phyloP scores from a whole-genome alignment of 2,797 vertebrate species.

The Lacerta agilis region DNA sequence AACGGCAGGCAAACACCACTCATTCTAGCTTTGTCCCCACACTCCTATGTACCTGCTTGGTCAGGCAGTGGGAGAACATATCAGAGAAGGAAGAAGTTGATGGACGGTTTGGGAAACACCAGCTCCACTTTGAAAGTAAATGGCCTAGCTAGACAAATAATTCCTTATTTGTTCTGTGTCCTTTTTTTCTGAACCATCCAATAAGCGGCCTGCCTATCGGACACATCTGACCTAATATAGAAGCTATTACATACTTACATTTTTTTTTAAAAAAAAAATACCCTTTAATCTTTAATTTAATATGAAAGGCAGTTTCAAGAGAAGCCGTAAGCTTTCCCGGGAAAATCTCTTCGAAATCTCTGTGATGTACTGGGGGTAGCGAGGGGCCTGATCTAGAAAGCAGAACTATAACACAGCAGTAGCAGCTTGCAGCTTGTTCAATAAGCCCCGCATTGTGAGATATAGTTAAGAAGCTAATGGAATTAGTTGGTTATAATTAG shows the following conservation, averaged over 20 bases:
- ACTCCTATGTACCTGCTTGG: no score
- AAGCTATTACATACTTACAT: slow-evolving; percentile 3
- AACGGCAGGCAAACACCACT: no score
- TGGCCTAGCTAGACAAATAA: no score
- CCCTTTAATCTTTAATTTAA: slow-evolving; percentile 25
- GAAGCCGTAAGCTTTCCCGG: slow-evolving; percentile 33
- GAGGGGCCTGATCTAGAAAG: slow-evolving; percentile 50
- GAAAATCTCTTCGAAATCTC: slow-evolving; percentile 43
- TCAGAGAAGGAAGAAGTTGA: no score
- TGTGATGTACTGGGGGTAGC: slow-evolving; percentile 52
- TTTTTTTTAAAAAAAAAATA: background rate
- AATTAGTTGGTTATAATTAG: slow-evolving; percentile 76
- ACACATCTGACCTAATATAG: background rate
- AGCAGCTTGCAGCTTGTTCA: slow-evolving; percentile 53
- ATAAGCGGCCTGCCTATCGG: background rate
- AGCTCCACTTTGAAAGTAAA: background rate
- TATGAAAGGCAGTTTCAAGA: slow-evolving; percentile 41
- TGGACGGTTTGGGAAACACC: background rate
- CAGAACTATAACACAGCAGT: slow-evolving; percentile 57
- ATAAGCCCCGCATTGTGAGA: slow-evolving; percentile 68
- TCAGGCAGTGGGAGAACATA: no score
- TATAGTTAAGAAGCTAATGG: slow-evolving; percentile 73
- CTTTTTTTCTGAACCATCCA: background rate
- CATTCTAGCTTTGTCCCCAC: no score
- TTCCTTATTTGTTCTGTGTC: background rate